Evolutionary conservation across 2,797 vertebrate genomes (phyloP), one percentile per base, ranked within the genome.

Genomic region (Malacoctenus gilli): DNA sequence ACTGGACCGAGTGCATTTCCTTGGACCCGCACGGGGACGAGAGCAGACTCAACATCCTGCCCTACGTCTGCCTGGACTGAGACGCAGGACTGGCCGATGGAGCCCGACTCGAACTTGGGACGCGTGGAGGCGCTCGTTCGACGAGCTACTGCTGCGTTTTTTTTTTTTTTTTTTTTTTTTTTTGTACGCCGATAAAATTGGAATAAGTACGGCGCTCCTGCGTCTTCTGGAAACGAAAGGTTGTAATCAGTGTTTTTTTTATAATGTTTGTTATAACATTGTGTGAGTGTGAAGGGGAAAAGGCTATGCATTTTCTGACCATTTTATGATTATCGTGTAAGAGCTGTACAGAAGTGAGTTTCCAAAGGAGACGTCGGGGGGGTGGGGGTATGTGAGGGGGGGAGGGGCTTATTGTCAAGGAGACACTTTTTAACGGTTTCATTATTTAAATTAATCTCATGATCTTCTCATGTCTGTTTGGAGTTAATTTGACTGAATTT

Each of bases 41-140:
- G 30, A 95, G 90, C 90, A 93, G 89, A 77, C 81, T 99, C 81
- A 93, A 96, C 85, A 92, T 99, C 85, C 91, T 96, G 90, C 97
- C 97, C 67, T 99, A 99, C 14, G 94, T 98, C 87, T 95, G 94
- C 88, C 89, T 98, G 87, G 96, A 98, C 85, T 98, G 92, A 96
- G 54, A 35, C 57, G 5, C 12, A 14, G 5, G 12, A 46, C 1
- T 1, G 28, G n/a, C 34, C 52, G 58, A 40, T 55, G 15, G 9
- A 28, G 4, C n/a, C n/a, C n/a, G n/a, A n/a, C n/a, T 1, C 5
- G 25, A 28, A 28, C 9, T 28, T 28, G 6, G 25, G 25, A 28
- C 9, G 25, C 8, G 23, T 25, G 23, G 8, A 25, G 8, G 4
- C 23, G 8, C 23, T 25, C 23, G 4, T 25, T 8, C 23, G 4